Percentiles rank a stretch among this genome's conserved stretches.
phyloP scores from a whole-genome alignment of 2,797 vertebrate species.

The Gadopsis marmoratus region DNA sequence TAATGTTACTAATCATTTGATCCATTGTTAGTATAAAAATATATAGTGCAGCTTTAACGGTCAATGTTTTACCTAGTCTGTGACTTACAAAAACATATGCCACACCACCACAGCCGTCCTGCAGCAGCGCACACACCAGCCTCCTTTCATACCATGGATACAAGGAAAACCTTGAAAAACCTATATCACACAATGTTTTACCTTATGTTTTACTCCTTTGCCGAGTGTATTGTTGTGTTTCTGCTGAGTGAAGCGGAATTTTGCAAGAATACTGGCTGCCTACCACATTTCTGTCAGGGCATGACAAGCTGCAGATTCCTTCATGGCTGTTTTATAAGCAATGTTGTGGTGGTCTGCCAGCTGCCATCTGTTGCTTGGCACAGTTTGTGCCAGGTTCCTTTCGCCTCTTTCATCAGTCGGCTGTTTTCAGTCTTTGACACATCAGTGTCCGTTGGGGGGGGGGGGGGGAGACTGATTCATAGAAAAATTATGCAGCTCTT shows the following conservation, averaged over 20 bases:
- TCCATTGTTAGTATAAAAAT: too few species aligned
- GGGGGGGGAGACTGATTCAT: slow-evolving; percentile 31
- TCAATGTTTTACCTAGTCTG: not conserved
- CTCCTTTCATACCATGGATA: not conserved
- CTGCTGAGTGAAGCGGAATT: slow-evolving; percentile 49
- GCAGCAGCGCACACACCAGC: not conserved
- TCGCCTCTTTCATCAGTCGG: slow-evolving; percentile 49
- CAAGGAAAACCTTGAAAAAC: not conserved
- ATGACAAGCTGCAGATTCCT: slow-evolving; percentile 44
- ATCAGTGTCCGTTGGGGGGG: slow-evolving; percentile 25
- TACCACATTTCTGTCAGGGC: slow-evolving; percentile 38
- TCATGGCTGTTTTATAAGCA: slow-evolving; percentile 60
- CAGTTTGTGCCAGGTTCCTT: slow-evolving; percentile 42
- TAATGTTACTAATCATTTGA: not conserved
- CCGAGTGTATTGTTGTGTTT: slow-evolving; percentile 17
- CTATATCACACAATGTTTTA: slow-evolving; percentile 9
- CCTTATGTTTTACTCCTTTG: slow-evolving; percentile 38
- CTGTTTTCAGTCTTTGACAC: slow-evolving; percentile 56
- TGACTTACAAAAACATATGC: not conserved
- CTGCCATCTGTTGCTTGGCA: slow-evolving; percentile 64
- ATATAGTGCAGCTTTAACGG: not conserved
- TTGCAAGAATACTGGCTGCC: slow-evolving; percentile 40
- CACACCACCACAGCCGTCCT: not conserved
- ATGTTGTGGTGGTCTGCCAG: slow-evolving; percentile 53
- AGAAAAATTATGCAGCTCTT: slow-evolving; percentile 27